phyloP scores from a whole-genome alignment of 2,113 vertebrate genomes.

The Tyto alba region DNA sequence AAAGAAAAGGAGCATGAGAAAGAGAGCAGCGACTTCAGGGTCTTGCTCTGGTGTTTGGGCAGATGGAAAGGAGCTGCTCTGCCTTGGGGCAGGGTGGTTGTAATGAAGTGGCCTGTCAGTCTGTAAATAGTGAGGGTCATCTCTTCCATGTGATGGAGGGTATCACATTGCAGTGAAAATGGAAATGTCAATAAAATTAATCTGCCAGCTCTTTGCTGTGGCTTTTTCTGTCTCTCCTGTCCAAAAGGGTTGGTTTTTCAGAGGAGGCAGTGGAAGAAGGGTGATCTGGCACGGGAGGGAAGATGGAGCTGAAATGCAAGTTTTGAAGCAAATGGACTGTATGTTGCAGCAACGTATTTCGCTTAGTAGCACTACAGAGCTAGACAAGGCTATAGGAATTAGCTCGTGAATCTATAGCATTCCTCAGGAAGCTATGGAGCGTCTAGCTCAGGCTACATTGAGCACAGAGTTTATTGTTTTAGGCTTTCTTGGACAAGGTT shows the following conservation, averaged over 20 bases:
- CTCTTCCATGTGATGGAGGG: conserved; percentile 86
- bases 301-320: conserved; percentile 44
- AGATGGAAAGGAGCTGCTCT: conserved; percentile 84
- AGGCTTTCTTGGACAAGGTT: conserved; percentile 98
- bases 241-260: conserved; percentile 70
- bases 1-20: conserved; percentile 12
- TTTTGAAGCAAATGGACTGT: conserved; percentile 54
- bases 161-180: conserved; percentile 99
- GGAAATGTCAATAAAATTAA: conserved; percentile 99
- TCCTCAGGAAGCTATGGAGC: conserved; percentile 84
- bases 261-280: conserved; percentile 30
- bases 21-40: conserved; percentile 75
- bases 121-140: conserved; percentile 95
- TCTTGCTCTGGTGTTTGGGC: conserved; percentile 89
- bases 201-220: conserved; percentile 94
- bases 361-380: conserved; percentile 25
- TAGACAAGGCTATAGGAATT: conserved; percentile 60
- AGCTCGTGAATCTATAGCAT: conserved; percentile 77
- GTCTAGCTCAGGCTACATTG: conserved; percentile 79
- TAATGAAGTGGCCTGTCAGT: conserved; percentile 99
- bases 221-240: conserved; percentile 74
- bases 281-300: conserved; percentile 37
- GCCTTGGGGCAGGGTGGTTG: conserved; percentile 85
- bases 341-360: conserved; percentile 36
- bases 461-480: conserved; percentile 96